Conservation (phyloP, 2,797 vertebrate genomes). For the Gallinago nigripennis region DNA sequence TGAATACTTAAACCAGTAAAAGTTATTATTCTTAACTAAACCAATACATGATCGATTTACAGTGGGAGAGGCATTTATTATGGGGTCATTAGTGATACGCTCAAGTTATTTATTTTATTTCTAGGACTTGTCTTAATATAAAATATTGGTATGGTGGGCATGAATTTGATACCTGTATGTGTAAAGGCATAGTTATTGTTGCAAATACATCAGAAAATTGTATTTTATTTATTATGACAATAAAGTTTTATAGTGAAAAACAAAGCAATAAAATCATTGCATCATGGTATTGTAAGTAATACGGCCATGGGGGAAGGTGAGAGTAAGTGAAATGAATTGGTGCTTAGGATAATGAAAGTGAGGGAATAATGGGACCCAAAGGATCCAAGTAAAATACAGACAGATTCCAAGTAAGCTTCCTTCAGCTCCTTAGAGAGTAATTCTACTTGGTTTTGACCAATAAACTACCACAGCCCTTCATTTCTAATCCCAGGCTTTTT, state of each 20-base stretch:
- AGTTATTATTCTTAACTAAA: not conserved
- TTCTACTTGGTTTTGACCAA: constrained; percentile 30
- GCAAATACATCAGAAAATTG: not conserved
- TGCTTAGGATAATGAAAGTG: constrained; percentile 63
- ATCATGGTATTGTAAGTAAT: constrained; percentile 11
- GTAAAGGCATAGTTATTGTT: not conserved
- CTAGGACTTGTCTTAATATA: not conserved
- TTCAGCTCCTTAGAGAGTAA: constrained; percentile 22
- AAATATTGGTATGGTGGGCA: not conserved
- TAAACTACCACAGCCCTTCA: constrained; percentile 4
- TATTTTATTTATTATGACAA: constrained; percentile 48
- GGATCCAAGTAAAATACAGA: constrained; percentile 29
- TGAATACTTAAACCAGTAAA: not conserved
- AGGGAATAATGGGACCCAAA: constrained; percentile 35
- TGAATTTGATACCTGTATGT: not conserved
- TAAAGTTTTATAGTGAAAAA: constrained; percentile 36
- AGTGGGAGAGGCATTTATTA: not conserved
- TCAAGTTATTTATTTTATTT: not conserved
- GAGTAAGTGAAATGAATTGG: constrained; percentile 61
- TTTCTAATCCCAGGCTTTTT: constrained; percentile 34
- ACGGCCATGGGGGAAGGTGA: constrained; percentile 29
- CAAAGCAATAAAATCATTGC: constrained; percentile 17
- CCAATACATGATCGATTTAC: not conserved
- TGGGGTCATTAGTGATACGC: not conserved
- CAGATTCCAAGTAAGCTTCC: not conserved